phyloP scores from a whole-genome alignment of 2,113 vertebrate genomes.

The Petrocephalus microphthalmus region DNA sequence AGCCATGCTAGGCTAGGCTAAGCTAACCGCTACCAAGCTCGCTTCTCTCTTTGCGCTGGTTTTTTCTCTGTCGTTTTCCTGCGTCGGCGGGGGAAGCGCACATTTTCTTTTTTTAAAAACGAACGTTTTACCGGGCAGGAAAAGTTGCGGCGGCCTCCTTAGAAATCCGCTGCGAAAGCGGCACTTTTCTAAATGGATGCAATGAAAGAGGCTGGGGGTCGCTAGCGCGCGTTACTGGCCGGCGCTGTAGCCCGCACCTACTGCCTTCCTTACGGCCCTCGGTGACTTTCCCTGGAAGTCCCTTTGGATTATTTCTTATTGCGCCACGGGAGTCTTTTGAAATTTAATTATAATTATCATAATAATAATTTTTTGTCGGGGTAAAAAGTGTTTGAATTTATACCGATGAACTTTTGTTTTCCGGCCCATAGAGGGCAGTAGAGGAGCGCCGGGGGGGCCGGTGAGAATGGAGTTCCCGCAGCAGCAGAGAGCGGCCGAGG shows the following conservation, averaged over 20 bases:
- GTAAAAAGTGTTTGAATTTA: slow-evolving; percentile 64
- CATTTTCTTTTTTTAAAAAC: background rate
- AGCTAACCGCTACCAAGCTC: slow-evolving; percentile 37
- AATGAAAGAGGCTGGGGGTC: slow-evolving; percentile 11
- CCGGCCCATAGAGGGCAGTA: slow-evolving; percentile 98
- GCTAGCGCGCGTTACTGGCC: slow-evolving; percentile 33
- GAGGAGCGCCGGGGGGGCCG: slow-evolving; percentile 78
- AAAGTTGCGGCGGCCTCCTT: background rate
- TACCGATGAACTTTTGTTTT: slow-evolving; percentile 90
- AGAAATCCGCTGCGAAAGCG: background rate
- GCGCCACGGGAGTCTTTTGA: slow-evolving; percentile 31
- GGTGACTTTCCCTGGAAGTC: too few species aligned
- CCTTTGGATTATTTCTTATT: too few species aligned
- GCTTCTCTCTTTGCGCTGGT: slow-evolving; percentile 29
- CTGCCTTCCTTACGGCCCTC: too few species aligned
- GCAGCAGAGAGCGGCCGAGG: slow-evolving; percentile 81
- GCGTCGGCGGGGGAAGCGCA: background rate
- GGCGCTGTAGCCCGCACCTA: background rate
- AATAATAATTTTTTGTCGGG: slow-evolving; percentile 49
- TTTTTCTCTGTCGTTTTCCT: background rate
- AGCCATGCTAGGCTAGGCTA: background rate
- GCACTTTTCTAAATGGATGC: slow-evolving; percentile 11
- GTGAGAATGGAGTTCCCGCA: slow-evolving; percentile 90
- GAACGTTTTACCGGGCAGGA: background rate
- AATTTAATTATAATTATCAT: slow-evolving; percentile 51